Evolutionary conservation across 2,888 invertebrate species (phyloP), one percentile per base, ranked within the genome.

Genomic region (Platycnemis pennipes): DNA sequence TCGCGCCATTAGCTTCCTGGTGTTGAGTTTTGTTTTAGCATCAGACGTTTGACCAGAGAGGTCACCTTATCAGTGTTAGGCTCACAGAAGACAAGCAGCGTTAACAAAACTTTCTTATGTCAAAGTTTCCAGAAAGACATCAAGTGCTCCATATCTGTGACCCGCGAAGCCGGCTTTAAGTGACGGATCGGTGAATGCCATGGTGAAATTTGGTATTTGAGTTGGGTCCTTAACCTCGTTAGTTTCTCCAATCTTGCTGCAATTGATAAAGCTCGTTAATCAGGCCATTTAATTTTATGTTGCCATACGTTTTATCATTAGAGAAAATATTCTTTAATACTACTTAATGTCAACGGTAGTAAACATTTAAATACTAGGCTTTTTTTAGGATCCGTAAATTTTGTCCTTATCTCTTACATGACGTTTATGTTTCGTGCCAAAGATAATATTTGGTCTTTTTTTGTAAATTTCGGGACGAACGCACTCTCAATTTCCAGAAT

Each of bases 81-180:
- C 13, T n/a, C 45, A 13, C 26, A 45, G 44, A 46, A 86, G 86
- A 86, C 42, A 42, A 42, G 37, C 42, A 26, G 11, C 13, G 2
- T 26, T 22, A 19, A 42, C 22, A 86, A 86, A 86, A 86, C 44
- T 44, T 86, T 42, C 19, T 37, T 77, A n/a, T 86, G 37, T 86
- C 86, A 26, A 44, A 86, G 42, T 16, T 44, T 22, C 42, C 42
- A 86, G 44, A 44, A 44, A 86, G 86, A 44, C 37, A 22, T 44
- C 22, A 42, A n/a, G 42, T n/a, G 45, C 46, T 87, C 45, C 87
- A 46, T 13, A 46, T 46, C 45, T 45, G 22, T 87, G 87, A 87
- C 87, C 87, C 87, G 87, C 46, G 46, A 87, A 87, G 87, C 45
- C 87, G 45, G 8, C 87, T 87, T 87, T n/a, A 26, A 45, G 37